Percentiles rank a stretch among this genome's conserved stretches.
Evolutionary conservation across 1,140 invertebrate genomes (phyloP).

Genomic region (Hetaerina americana): DNA sequence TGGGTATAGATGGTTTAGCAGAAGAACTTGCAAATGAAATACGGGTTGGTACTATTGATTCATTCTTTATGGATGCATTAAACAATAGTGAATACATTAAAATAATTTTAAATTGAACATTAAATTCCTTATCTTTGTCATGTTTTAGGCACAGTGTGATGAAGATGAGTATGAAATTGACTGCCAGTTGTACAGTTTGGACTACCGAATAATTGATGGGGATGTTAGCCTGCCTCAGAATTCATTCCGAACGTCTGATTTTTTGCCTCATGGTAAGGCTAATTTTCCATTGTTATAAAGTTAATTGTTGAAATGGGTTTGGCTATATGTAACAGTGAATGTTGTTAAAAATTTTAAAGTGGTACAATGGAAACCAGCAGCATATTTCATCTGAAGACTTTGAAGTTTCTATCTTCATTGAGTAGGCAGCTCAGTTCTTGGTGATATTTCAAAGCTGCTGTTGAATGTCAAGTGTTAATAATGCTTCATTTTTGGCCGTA

Average conservation of each 20-base stretch:
- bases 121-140: slow-evolving; percentile 7
- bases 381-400: too few relatives aligned
- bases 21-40: slow-evolving; percentile 67
- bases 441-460: too few relatives aligned
- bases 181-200: slow-evolving; percentile 67
- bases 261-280: slow-evolving; percentile 58
- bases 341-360: too few relatives aligned
- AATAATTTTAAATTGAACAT: not conserved
- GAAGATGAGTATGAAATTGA: slow-evolving; percentile 79
- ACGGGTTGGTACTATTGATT: slow-evolving; percentile 34
- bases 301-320: too few relatives aligned
- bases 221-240: slow-evolving; percentile 68
- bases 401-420: too few relatives aligned
- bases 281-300: too few relatives aligned
- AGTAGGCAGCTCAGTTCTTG: too few relatives aligned
- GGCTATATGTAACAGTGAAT: too few relatives aligned
- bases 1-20: slow-evolving; percentile 62
- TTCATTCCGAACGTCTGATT: slow-evolving; percentile 59
- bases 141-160: slow-evolving; percentile 44
- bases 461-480: too few relatives aligned
- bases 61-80: not conserved
- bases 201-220: slow-evolving; percentile 73
- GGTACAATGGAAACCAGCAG: too few relatives aligned
- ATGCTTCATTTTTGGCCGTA: too few relatives aligned
- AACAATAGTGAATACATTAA: not conserved